These are phyloP conservation scores for Falco rusticolus DNA, from an alignment of 2,797 vertebrate genomes.

Conservation along the genomic window DNA sequence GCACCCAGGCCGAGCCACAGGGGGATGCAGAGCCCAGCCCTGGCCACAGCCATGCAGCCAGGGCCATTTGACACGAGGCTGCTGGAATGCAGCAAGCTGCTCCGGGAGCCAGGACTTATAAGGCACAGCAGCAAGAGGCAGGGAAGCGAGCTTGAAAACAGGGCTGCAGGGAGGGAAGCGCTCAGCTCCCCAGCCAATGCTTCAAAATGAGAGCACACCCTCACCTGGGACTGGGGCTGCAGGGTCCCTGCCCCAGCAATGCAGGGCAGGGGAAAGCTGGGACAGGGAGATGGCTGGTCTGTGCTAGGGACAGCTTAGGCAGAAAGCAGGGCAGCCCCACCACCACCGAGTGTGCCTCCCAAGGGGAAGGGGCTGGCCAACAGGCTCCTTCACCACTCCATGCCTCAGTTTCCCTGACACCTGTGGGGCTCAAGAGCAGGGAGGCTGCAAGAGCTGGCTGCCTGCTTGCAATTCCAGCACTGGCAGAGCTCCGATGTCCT, in stretches of 20 bases:
- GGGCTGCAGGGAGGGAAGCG: not conserved
- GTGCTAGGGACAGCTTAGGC: not conserved
- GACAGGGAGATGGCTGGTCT: not conserved
- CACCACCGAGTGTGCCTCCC: accelerated
- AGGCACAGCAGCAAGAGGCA: slow-evolving; percentile 44
- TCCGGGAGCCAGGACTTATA: slow-evolving; percentile 73
- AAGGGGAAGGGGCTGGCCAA: not conserved
- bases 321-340: not conserved
- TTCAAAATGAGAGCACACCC: not conserved
- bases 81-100: slow-evolving; percentile 72
- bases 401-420: not conserved
- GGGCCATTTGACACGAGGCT: slow-evolving; percentile 61
- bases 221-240: too few species aligned
- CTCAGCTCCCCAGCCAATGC: not conserved
- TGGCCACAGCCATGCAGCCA: not conserved
- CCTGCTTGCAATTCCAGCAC: not conserved
- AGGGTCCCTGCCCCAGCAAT: not conserved
- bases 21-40: not conserved
- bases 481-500: accelerated
- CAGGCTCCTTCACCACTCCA: accelerated
- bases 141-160: not conserved
- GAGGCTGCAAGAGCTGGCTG: not conserved
- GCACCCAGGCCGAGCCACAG: not conserved
- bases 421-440: not conserved
- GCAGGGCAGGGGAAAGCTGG: not conserved